A percentile compares a stretch with the other conserved stretches of the same genome.
phyloP scores from a whole-genome alignment of 2,888 invertebrate genomes.

The Incurvaria masculella region DNA sequence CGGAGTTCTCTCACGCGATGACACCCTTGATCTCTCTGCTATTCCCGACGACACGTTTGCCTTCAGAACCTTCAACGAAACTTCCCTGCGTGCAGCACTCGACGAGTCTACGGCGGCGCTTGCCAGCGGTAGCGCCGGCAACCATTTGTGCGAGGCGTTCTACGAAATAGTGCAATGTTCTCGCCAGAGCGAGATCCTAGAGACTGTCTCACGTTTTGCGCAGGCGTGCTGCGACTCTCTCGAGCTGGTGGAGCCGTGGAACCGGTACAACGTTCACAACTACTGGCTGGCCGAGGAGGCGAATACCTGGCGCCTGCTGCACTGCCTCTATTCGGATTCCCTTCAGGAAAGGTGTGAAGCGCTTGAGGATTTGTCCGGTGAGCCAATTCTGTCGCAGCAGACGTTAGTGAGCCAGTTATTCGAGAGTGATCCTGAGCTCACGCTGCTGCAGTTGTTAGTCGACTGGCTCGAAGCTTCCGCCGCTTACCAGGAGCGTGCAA shows the following conservation, averaged over 20 bases:
- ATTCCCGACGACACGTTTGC: constrained; percentile 47
- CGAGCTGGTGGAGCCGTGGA: constrained; percentile 48
- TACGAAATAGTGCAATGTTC: constrained; percentile 47
- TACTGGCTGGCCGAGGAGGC: constrained; percentile 75
- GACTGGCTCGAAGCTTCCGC: constrained; percentile 92
- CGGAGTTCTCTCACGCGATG: constrained; percentile 37
- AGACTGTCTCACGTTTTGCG: constrained; percentile 61
- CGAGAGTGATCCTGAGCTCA: constrained; percentile 51
- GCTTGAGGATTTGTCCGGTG: constrained; percentile 39
- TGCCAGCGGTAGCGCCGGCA: constrained; percentile 28
- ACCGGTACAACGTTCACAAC: constrained; percentile 44
- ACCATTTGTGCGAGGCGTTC: constrained; percentile 40
- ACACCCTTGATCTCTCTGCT: constrained; percentile 43
- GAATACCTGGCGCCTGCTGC: constrained; percentile 84
- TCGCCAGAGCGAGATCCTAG: constrained; percentile 52
- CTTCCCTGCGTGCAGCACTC: constrained; percentile 41
- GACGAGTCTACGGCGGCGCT: constrained; percentile 37
- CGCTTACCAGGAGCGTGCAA: constrained; percentile 70
- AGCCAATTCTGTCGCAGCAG: constrained; percentile 40
- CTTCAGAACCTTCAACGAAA: constrained; percentile 45
- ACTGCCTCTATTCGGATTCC: constrained; percentile 80
- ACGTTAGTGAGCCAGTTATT: constrained; percentile 38
- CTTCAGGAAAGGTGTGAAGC: constrained; percentile 58
- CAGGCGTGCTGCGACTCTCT: constrained; percentile 62
- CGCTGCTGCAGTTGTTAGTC: constrained; percentile 79